Percentiles rank a stretch among this genome's conserved stretches.
Conservation (phyloP, 2,888 invertebrate genomes). For the Disparrhopalites patrizii region DNA sequence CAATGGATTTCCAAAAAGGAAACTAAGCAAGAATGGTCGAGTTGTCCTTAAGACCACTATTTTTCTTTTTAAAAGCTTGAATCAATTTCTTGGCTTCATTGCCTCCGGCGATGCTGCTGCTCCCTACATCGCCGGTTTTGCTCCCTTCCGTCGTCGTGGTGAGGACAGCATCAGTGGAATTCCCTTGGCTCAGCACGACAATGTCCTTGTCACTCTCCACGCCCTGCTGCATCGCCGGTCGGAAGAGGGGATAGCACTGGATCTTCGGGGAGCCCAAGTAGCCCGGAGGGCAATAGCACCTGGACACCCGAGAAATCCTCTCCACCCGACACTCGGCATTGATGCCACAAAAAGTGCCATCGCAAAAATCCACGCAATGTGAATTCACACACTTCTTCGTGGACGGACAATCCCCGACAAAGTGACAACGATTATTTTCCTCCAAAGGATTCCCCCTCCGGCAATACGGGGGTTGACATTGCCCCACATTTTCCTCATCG, state of each 20-base stretch:
- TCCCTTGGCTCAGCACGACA: not conserved
- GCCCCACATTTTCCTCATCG: not conserved
- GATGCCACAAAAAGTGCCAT: not conserved
- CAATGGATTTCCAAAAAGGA: no score
- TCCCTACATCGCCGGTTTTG: not conserved
- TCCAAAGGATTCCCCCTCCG: conserved; percentile 4
- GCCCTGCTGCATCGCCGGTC: not conserved
- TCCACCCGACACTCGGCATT: conserved; percentile 11
- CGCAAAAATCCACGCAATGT: conserved; percentile 12
- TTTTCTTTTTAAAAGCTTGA: no score
- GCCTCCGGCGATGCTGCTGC: not conserved
- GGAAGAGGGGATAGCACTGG: conserved; percentile 12
- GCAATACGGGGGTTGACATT: conserved; percentile 23
- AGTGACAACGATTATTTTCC: conserved; percentile 15
- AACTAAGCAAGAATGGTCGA: no score
- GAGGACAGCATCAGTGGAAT: not conserved
- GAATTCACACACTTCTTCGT: conserved; percentile 10
- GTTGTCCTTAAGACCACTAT: no score
- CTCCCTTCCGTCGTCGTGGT: no score
- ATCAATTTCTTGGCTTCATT: no score
- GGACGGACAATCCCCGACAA: conserved; percentile 17
- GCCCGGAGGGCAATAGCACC: conserved; percentile 11
- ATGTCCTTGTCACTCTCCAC: not conserved
- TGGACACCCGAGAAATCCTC: not conserved
- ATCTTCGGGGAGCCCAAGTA: conserved; percentile 15